Evolutionary conservation across 2,797 vertebrate species (phyloP), one percentile per base, ranked within the genome.

Genomic region (Gymnothorax reevesii): DNA sequence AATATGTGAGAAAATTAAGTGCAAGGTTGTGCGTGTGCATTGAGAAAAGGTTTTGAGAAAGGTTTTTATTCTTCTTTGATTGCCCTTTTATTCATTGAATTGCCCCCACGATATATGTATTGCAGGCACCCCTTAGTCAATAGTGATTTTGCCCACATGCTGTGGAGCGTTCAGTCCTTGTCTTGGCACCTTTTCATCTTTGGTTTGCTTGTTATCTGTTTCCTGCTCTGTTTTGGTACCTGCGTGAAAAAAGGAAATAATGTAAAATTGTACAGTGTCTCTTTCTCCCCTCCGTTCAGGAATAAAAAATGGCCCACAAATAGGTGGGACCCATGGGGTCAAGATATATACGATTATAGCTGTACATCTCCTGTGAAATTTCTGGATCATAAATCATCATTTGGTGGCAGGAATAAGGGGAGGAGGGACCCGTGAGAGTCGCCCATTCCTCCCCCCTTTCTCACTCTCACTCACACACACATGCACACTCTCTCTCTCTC

Each of bases 11-110:
- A 7, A 52, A 49, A 52, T 42, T 6, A 77, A 77, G 71, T 52
- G 33, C 13, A 15, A 7, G 15, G 33, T 20, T 42, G 27, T 52
- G 33, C 20, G 73, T 33, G 52, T 77, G 33, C 13, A 49, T 77
- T 77, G 15, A 77, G 73, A 77, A 33, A n/a, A n/a, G n/a, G n/a
- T n/a, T n/a, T n/a, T n/a, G n/a, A n/a, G n/a, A n/a, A 73, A 10
- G 5, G 33, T 77, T 77, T 42, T 22, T 13, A 12, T 42, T 73
- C 69, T 33, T 49, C 6, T 49, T 17, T 57, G 54, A 17, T 49
- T 57, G 25, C 27, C 77, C 55, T 77, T 83, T 82, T 86, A 66
- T 62, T 82, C 42, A n/a, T 57, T 83, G 64, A 86, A 86, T 22
- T 83, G 60, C 82, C 55, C 80, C 86, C 64, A 59, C 20, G 22